phyloP scores from a whole-genome alignment of 2,888 invertebrate species.

The Pyrochroa serraticornis region DNA sequence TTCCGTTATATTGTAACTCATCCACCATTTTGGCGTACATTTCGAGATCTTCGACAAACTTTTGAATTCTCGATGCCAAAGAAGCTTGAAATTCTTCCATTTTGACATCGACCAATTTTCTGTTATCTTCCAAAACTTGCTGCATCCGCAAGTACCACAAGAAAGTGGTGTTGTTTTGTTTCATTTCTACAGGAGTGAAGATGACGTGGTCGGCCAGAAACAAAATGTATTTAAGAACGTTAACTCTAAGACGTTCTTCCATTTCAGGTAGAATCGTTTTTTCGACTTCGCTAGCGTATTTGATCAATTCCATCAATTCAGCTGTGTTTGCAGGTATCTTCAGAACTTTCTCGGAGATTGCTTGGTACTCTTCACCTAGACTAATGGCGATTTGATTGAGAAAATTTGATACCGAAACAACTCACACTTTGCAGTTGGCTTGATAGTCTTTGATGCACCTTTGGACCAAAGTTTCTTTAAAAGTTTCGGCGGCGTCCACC shows the following conservation, averaged over 20 bases:
- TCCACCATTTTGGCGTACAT: constrained; percentile 80
- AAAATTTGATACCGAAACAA: not conserved
- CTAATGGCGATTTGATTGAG: constrained; percentile 57
- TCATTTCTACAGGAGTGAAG: constrained; percentile 83
- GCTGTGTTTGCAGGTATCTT: constrained; percentile 83
- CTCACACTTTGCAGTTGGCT: constrained; percentile 74
- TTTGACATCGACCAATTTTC: constrained; percentile 80
- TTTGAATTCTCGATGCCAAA: constrained; percentile 77
- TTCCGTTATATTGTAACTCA: constrained; percentile 87
- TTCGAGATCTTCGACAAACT: constrained; percentile 83
- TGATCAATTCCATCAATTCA: constrained; percentile 82
- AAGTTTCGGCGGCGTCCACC: constrained; percentile 68
- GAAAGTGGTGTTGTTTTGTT: constrained; percentile 86
- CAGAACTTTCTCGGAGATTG: constrained; percentile 77
- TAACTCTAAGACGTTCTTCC: constrained; percentile 72
- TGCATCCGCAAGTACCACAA: constrained; percentile 87
- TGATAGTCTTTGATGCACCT: constrained; percentile 84
- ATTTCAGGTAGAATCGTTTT: constrained; percentile 71
- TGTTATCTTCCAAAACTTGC: constrained; percentile 81
- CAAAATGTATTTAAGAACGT: constrained; percentile 72
- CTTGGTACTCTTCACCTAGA: constrained; percentile 83
- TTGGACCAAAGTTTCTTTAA: constrained; percentile 72
- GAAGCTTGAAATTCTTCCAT: constrained; percentile 84
- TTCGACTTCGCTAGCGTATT: constrained; percentile 78
- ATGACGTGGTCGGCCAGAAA: constrained; percentile 84